Base-by-base conservation (phyloP, 2,888 invertebrate species). In the Coelopa pilipes region DNA sequence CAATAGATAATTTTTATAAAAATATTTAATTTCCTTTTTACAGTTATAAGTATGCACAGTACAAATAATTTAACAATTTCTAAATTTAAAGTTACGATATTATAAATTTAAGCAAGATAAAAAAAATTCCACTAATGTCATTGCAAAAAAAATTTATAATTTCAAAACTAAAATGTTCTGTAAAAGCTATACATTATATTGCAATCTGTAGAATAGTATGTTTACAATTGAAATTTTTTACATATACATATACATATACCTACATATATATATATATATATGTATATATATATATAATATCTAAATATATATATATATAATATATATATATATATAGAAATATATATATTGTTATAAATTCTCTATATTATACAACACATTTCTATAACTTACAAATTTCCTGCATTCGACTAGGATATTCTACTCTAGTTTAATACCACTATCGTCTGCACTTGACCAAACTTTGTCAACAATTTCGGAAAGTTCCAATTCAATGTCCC, bases 401-500 rank as follows among this genome's bases (percentile, higher is more conserved):
- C 34, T 57, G 34, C 21, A 15, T 34, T 34, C 34, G 34, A 34
- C 7, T 2, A 72, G 63, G 13, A 45, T 53, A n/a, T 24, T 60
- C 78, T 79, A 85, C 66, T 85, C 83, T 77, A 83, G 77, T 75
- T 85, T 84, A 65, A 85, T 82, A 77, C 83, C 83, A 74, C 84
- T 82, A 68, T 86, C 86, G 76, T 86, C 86, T 46, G 82, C 80
- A 77, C 82, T 80, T 17, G 82, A 82, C 90, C 91, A 91, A 73
- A 90, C 91, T 90, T 82, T 80, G 72, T 83, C 85, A 63, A 85
- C 85, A 72, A 85, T 84, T 72, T 85, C 83, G 34, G 92, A 91
- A 68, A 93, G 79, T 82, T 93, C 92, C 77, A 90, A 91, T 80
- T 92, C 91, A 88, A 92, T 90, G 77, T 85, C 84, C 76, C 91